Base-by-base conservation (phyloP, 2,113 vertebrate species). In the Percina caprodes region DNA sequence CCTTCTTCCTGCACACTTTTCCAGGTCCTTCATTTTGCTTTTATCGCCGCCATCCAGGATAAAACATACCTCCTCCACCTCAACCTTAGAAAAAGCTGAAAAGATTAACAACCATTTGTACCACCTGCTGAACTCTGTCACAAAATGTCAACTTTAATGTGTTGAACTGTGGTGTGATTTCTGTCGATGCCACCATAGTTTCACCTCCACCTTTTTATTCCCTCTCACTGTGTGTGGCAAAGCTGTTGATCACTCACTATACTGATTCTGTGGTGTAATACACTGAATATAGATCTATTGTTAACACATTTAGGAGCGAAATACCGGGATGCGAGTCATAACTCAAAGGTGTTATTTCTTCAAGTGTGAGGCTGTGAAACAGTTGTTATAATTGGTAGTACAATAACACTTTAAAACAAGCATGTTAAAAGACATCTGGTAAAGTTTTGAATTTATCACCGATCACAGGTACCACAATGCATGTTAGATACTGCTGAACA, bases 221-320 rank as follows among this genome's bases (percentile, higher is more conserved):
- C 48, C 16, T 58, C 15, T 51, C 39, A 14, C 63, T 7, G 5
- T 39, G 26, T 30, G 35, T 58, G 30, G 63, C 26, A 51, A 51
- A 65, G 51, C 65, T 46, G 69, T 79, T 84, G 58, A 24, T 48
- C 77, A 67, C 46, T 80, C 19, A 19, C 21, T 46, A 0, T 21
- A 24, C 26, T 70, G 56, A 55, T 14, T 51, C 30, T 18, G 14
- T 1, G 19, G 45, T 76, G 61, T 23, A 23, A 82, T 6, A 19
- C 23, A 7, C 76, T 63, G n/a, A 49, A 77, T 42, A 69, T 74
- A 82, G 71, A 79, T 69, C n/a, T 55, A 8, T 60, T 68, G 23
- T 68, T 73, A 69, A 58, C 69, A 23, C 35, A 7, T 12, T 23
- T 35, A 1, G 24, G 48, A 61, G 55, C 3, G 15, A 78, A 70